phyloP scores from a whole-genome alignment of 2,797 vertebrate species.

The Squalus acanthias region DNA sequence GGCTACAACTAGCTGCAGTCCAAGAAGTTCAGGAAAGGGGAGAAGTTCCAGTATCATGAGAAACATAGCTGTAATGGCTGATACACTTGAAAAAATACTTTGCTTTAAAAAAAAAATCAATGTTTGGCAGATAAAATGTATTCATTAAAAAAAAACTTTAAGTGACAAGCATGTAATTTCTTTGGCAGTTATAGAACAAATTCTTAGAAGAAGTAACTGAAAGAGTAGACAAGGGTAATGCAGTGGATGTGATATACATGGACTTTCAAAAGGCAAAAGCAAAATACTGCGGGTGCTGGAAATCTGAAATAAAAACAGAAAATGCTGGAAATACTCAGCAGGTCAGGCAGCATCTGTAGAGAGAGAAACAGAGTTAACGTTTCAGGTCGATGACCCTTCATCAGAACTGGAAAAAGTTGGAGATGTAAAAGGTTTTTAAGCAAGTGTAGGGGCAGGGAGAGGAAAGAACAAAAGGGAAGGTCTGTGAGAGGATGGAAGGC shows the following conservation, averaged over 20 bases:
- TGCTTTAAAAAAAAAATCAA: neutral
- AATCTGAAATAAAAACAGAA: too few relatives aligned
- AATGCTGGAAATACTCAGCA: too few relatives aligned
- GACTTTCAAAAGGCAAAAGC: neutral
- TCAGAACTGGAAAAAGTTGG: too few relatives aligned
- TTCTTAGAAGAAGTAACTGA: neutral
- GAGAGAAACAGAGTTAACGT: too few relatives aligned
- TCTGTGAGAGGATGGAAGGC: too few relatives aligned
- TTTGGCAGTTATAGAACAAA: neutral
- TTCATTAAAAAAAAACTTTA: too few relatives aligned
- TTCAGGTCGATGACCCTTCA: too few relatives aligned
- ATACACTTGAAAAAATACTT: neutral
- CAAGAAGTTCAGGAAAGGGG: neutral
- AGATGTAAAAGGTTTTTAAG: too few relatives aligned
- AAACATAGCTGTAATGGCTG: neutral
- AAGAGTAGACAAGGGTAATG: neutral
- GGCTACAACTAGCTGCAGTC: neutral
- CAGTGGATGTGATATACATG: neutral
- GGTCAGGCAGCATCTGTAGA: too few relatives aligned
- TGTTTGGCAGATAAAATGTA: neutral
- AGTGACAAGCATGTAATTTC: neutral
- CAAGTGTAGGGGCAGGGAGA: too few relatives aligned
- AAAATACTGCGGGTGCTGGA: too few relatives aligned
- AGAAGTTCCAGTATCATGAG: neutral
- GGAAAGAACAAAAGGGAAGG: too few relatives aligned